A percentile compares a stretch with the other conserved stretches of the same genome.
These are phyloP conservation scores for Mormyrus iriodes DNA, from an alignment of 2,113 vertebrate species.

Conservation along the genomic window DNA sequence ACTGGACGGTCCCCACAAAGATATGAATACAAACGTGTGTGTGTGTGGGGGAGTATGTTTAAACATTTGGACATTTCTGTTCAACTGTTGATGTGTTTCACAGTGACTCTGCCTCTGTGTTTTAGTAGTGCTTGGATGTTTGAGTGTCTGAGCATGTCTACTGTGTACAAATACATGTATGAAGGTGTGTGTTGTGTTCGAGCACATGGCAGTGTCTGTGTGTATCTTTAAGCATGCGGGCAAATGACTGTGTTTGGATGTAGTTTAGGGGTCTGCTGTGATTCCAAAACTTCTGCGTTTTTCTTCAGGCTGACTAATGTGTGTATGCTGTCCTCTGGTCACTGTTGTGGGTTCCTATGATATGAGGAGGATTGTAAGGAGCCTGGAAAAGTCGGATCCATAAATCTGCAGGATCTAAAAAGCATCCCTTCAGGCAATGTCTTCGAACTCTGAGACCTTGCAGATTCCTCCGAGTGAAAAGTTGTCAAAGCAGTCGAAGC, in stretches of 20 bases:
- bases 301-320: not conserved
- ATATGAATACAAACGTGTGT: not conserved
- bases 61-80: not conserved
- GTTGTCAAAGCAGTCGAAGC: no score
- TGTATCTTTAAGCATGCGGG: not conserved
- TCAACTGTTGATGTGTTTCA: not conserved
- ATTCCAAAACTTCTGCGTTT: not conserved
- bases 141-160: not conserved
- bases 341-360: not conserved
- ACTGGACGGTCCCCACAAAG: no score
- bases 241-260: not conserved
- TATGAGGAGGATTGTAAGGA: not conserved
- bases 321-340: not conserved
- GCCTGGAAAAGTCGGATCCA: not conserved
- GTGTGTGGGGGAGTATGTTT: not conserved
- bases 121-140: not conserved
- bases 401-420: slow-evolving; percentile 6
- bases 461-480: not conserved
- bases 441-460: not conserved
- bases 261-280: no score
- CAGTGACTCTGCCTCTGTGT: not conserved
- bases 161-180: not conserved
- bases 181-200: not conserved
- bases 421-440: not conserved
- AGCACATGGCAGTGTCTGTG: not conserved